Percentiles rank a stretch among this genome's conserved stretches.
Conservation (phyloP, 2,888 invertebrate genomes). For the Stenoptilia bipunctidactyla region DNA sequence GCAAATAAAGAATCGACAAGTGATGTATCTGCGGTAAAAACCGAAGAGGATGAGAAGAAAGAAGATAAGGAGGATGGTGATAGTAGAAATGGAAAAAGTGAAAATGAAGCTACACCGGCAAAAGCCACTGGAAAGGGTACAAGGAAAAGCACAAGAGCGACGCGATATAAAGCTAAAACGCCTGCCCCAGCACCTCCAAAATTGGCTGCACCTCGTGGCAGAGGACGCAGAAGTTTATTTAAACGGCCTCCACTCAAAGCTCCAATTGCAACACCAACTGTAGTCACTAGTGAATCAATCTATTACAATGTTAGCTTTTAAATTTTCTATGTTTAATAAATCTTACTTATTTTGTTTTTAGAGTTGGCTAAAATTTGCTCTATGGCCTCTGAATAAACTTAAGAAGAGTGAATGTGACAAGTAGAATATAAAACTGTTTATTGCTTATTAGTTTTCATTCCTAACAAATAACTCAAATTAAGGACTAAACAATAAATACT, state of each 20-base stretch:
- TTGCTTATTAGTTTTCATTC: too few species aligned
- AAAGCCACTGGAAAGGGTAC: constrained; percentile 63
- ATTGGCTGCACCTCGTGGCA: constrained; percentile 71
- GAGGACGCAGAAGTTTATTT: constrained; percentile 82
- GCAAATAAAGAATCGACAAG: constrained; percentile 27
- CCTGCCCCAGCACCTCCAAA: constrained; percentile 34
- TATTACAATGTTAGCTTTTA: constrained; percentile 50
- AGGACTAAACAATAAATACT: too few species aligned
- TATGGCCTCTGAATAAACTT: too few species aligned
- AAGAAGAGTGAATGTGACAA: too few species aligned
- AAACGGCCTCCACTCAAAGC: constrained; percentile 86
- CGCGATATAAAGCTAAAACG: constrained; percentile 65
- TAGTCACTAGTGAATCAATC: constrained; percentile 83
- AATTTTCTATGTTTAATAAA: too few species aligned
- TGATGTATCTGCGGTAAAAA: constrained; percentile 20
- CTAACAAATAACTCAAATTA: too few species aligned
- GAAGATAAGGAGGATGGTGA: constrained; percentile 39
- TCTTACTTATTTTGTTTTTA: background rate
- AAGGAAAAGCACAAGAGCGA: constrained; percentile 73
- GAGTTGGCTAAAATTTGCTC: too few species aligned
- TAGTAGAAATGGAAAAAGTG: constrained; percentile 34
- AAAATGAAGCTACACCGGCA: constrained; percentile 49
- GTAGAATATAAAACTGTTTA: background rate
- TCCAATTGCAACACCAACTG: constrained; percentile 83
- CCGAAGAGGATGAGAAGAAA: constrained; percentile 36